phyloP scores from a whole-genome alignment of 2,888 invertebrate species.

The Plagiodera versicolora region DNA sequence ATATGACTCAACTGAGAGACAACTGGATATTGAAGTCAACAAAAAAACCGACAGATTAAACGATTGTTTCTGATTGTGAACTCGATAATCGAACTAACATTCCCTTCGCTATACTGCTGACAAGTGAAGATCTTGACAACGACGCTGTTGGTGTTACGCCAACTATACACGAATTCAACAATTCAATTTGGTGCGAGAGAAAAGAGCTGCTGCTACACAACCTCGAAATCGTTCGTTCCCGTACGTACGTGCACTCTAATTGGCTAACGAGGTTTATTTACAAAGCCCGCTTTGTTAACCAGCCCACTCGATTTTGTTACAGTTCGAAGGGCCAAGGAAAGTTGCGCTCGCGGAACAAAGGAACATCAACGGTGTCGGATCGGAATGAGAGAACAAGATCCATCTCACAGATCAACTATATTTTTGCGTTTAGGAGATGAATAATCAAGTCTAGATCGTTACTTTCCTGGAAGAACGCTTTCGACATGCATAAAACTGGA shows the following conservation, averaged over 20 bases:
- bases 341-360: too few species aligned
- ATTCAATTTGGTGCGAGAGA: background rate
- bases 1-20: too few species aligned
- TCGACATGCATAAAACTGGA: too few species aligned
- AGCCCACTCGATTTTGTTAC: conserved; percentile 11
- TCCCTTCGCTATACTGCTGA: background rate
- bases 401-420: too few species aligned
- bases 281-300: conserved; percentile 8
- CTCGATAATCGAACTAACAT: background rate
- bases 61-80: too few species aligned
- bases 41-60: too few species aligned
- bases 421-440: too few species aligned
- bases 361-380: too few species aligned
- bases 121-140: background rate
- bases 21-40: too few species aligned
- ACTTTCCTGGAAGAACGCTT: too few species aligned
- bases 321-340: background rate
- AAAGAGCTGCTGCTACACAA: background rate
- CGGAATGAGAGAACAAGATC: too few species aligned
- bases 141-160: background rate
- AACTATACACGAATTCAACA: background rate
- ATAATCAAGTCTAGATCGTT: too few species aligned
- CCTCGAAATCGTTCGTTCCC: conserved; percentile 8
- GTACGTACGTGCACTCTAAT: conserved; percentile 12
- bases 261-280: conserved; percentile 11